Evolutionary conservation across 2,113 vertebrate species (phyloP).

Genomic region (Gorsachius goisagi): DNA sequence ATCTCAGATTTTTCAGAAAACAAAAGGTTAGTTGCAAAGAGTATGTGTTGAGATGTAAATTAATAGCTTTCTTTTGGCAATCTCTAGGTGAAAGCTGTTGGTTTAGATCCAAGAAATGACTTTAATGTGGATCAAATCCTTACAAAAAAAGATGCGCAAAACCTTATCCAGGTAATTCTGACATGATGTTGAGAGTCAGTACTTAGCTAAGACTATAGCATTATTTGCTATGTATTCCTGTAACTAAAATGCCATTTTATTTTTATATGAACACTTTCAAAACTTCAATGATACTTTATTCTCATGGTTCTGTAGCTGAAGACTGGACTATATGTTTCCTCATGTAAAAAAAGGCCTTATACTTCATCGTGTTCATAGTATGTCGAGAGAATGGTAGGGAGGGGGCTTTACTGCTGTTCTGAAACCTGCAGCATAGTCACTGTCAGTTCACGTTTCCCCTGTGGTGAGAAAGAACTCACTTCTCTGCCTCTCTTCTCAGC

Average conservation of each 20-base stretch:
- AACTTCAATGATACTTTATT: background rate
- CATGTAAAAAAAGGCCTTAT: background rate
- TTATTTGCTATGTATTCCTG: background rate
- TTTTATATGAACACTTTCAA: background rate
- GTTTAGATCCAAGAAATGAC: constrained; percentile 84
- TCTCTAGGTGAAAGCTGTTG: constrained; percentile 86
- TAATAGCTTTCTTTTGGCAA: constrained; percentile 8
- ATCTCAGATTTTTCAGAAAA: background rate
- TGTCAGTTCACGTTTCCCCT: background rate
- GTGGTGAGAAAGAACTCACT: background rate
- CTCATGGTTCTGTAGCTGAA: background rate
- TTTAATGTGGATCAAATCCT: constrained; percentile 81
- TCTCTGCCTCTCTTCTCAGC: constrained; percentile 73
- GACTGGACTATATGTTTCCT: background rate
- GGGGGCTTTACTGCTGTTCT: background rate
- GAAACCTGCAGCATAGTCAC: background rate
- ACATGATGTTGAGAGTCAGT: background rate
- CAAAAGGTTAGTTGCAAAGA: background rate
- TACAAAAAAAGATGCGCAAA: constrained; percentile 79
- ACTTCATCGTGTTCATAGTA: background rate
- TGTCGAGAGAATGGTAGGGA: background rate
- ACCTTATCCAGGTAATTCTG: constrained; percentile 83
- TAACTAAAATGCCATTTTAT: background rate
- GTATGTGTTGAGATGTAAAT: background rate
- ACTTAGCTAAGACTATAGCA: background rate